Conservation (phyloP, 2,797 vertebrate genomes). For the Crax fasciolata region DNA sequence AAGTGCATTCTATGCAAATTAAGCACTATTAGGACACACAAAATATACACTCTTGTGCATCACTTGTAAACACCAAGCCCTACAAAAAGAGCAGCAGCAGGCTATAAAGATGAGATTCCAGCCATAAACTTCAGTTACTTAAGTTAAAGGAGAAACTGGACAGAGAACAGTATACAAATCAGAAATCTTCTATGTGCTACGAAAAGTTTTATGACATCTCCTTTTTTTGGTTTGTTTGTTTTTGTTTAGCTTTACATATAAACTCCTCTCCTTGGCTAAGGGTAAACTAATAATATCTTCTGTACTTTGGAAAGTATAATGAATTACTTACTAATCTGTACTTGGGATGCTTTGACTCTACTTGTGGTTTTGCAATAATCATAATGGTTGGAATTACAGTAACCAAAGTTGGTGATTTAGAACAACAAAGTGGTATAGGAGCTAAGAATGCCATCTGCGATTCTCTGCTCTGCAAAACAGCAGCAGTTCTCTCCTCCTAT, state of each 20-base stretch:
- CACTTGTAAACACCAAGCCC: neutral
- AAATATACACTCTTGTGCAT: neutral
- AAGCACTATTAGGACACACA: neutral
- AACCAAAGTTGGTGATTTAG: neutral
- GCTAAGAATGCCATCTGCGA: neutral
- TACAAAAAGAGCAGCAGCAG: neutral
- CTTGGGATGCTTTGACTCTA: neutral
- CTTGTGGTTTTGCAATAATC: neutral
- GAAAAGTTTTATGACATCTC: neutral
- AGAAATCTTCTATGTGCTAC: neutral
- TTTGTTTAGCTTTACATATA: neutral
- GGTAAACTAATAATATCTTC: neutral
- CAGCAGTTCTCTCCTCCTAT: neutral
- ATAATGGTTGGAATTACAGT: neutral
- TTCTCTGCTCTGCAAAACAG: neutral
- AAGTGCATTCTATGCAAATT: neutral
- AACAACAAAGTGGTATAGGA: neutral
- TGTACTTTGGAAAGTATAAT: neutral
- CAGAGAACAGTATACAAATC: neutral
- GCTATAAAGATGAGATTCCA: neutral
- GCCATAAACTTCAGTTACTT: neutral
- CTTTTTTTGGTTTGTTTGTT: neutral
- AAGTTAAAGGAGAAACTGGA: neutral
- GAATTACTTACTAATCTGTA: neutral
- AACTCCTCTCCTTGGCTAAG: neutral